A percentile compares a stretch with the other conserved stretches of the same genome.
phyloP scores from a whole-genome alignment of 2,888 invertebrate genomes.

The Atrina japonica region DNA sequence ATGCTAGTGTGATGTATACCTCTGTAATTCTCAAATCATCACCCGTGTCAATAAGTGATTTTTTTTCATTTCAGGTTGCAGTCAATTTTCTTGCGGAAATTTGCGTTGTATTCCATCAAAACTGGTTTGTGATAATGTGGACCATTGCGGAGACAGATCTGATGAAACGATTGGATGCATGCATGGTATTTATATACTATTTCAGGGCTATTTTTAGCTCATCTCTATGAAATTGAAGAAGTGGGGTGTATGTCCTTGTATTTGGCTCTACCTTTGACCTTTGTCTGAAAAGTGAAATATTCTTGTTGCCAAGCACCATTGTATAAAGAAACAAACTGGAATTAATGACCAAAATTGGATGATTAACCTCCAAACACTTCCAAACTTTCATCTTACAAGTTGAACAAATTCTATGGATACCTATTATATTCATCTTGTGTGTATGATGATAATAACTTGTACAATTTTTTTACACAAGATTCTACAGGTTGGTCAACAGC shows the following conservation, averaged over 20 bases:
- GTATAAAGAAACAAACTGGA: not conserved
- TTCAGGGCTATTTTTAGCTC: no score
- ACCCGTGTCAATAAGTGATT: no score
- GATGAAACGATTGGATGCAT: conserved; percentile 53
- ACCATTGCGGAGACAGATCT: conserved; percentile 70
- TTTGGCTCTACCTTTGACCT: not conserved
- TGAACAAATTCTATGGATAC: no score
- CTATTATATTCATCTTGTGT: not conserved
- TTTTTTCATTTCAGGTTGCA: not conserved
- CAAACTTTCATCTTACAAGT: no score
- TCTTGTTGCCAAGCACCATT: not conserved
- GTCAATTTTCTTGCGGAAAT: conserved; percentile 56
- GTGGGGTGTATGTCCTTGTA: not conserved
- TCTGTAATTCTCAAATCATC: no score
- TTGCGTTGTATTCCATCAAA: conserved; percentile 53
- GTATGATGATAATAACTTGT: not conserved
- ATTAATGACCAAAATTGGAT: no score
- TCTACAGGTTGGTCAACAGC: conserved; percentile 33
- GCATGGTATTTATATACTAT: conserved; percentile 41
- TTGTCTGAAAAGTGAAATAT: not conserved
- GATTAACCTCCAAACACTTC: no score
- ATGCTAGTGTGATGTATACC: no score
- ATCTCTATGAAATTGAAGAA: no score
- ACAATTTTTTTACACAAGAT: conserved; percentile 11
- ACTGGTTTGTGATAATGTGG: conserved; percentile 61